Evolutionary conservation across 2,888 invertebrate genomes (phyloP).

Genomic region (Eupithecia pulchellata): DNA sequence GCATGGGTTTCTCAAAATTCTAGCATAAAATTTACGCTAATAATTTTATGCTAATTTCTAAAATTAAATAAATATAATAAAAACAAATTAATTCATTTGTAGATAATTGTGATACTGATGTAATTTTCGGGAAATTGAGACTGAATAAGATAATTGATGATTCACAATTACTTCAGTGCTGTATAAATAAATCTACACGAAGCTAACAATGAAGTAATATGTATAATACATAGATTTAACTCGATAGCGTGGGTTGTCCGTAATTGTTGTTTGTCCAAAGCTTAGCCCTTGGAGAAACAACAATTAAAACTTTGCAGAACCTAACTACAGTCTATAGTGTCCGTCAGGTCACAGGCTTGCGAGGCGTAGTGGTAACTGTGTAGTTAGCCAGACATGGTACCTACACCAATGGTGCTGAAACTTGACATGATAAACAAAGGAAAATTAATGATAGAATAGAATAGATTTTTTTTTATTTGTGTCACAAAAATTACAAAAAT

Average conservation of each 20-base stretch:
- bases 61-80: too few species aligned
- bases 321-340: background rate
- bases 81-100: background rate
- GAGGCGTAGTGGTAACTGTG: background rate
- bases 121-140: background rate
- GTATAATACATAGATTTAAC: background rate
- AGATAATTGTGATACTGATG: background rate
- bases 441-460: too few species aligned
- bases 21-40: too few species aligned
- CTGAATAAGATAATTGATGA: background rate
- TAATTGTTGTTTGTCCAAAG: too few species aligned
- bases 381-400: background rate
- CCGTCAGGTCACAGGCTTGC: background rate
- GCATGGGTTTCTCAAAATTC: too few species aligned
- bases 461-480: too few species aligned
- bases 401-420: background rate
- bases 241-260: too few species aligned
- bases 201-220: background rate
- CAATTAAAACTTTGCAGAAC: background rate
- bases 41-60: too few species aligned
- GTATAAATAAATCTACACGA: background rate
- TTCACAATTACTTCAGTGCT: background rate
- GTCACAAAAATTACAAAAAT: too few species aligned
- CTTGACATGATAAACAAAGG: background rate
- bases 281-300: background rate